Conservation (phyloP, 2,888 invertebrate species). For the Gymnoscelis rufifasciata region DNA sequence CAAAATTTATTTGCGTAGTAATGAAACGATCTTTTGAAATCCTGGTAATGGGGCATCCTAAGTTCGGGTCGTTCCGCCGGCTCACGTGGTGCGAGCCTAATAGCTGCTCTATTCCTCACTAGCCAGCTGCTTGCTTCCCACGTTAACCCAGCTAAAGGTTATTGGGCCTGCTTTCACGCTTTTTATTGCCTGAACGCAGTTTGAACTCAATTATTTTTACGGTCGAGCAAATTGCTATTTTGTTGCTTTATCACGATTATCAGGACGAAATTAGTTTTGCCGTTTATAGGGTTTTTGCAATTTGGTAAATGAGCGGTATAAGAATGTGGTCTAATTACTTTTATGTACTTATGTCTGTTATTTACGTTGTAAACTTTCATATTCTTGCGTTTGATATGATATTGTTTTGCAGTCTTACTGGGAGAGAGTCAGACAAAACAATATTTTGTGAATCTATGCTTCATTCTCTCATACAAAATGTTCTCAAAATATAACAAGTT, state of each 20-base stretch:
- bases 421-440: too few species aligned
- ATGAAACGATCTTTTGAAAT: constrained; percentile 37
- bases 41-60: constrained; percentile 54
- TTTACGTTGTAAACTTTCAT: too few species aligned
- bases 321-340: neutral
- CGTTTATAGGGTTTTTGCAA: constrained; percentile 60
- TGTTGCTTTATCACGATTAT: constrained; percentile 77
- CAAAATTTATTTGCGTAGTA: neutral
- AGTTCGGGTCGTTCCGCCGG: constrained; percentile 59
- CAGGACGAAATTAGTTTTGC: constrained; percentile 69
- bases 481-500: too few species aligned
- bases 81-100: constrained; percentile 56
- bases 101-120: constrained; percentile 60
- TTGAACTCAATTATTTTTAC: constrained; percentile 80
- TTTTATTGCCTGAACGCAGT: constrained; percentile 77
- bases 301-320: constrained; percentile 31
- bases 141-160: constrained; percentile 69
- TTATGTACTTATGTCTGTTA: too few species aligned
- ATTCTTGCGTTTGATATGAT: too few species aligned
- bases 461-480: too few species aligned
- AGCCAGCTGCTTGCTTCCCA: constrained; percentile 69
- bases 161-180: constrained; percentile 76
- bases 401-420: too few species aligned
- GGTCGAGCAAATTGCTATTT: constrained; percentile 76
- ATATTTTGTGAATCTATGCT: too few species aligned